Evolutionary conservation across 2,113 vertebrate genomes (phyloP).

Genomic region (Helogale parvula): DNA sequence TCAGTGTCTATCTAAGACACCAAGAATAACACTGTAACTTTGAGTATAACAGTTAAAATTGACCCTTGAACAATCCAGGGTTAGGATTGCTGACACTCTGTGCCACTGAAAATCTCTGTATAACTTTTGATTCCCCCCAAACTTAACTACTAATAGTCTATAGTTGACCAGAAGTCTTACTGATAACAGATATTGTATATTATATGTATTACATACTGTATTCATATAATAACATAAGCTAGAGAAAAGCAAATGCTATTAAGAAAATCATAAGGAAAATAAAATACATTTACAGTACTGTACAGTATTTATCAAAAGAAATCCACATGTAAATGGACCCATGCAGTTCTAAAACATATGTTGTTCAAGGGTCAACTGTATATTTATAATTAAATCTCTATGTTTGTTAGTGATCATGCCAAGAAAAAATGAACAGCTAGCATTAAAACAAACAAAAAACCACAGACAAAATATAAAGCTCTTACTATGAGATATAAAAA

Average conservation of each 20-base stretch:
- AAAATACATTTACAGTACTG: neutral
- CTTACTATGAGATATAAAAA: neutral
- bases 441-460: neutral
- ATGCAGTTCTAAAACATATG: neutral
- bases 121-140: neutral
- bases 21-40: neutral
- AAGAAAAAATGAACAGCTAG: neutral
- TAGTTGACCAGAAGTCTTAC: neutral
- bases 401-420: neutral
- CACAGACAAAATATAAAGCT: neutral
- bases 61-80: neutral
- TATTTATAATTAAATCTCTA: neutral
- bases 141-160: neutral
- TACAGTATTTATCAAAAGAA: neutral
- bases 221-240: neutral
- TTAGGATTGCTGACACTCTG: neutral
- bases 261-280: neutral
- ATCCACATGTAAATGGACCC: neutral
- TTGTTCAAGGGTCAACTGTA: neutral
- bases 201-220: neutral
- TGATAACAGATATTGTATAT: neutral
- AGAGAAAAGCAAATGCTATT: neutral
- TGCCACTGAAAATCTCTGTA: neutral
- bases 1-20: fast-evolving
- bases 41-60: neutral